Percentiles rank a stretch among this genome's conserved stretches.
phyloP scores from a whole-genome alignment of 1,140 invertebrate species.

The Drepana arcuata region DNA sequence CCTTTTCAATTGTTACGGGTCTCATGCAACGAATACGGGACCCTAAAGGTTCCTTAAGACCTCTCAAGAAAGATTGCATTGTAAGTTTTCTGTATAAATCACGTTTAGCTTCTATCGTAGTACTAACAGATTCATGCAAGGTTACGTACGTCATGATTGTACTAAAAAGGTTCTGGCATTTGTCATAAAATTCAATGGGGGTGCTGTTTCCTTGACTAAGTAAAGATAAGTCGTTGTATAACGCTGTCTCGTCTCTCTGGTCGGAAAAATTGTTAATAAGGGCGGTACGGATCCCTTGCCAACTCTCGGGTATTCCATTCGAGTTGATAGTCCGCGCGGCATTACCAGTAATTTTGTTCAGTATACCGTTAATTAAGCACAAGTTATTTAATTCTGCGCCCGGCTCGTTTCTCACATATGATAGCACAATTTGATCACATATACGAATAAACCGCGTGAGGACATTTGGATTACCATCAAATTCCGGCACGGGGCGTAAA shows the following conservation, averaged over 20 bases:
- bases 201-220: constrained; percentile 9
- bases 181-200: constrained; percentile 17
- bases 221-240: constrained; percentile 17
- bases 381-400: constrained; percentile 6
- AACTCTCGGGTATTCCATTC: constrained; percentile 16
- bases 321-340: constrained; percentile 18
- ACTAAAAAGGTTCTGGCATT: constrained; percentile 15
- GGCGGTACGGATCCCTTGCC: constrained; percentile 10
- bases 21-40: constrained; percentile 12
- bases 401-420: background rate
- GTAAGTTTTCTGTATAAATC: constrained; percentile 6
- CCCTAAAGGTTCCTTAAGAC: constrained; percentile 12
- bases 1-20: constrained; percentile 9
- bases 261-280: constrained; percentile 17
- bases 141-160: constrained; percentile 17
- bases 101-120: constrained; percentile 16
- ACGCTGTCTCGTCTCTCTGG: constrained; percentile 15
- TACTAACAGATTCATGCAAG: constrained; percentile 11
- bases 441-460: constrained; percentile 12
- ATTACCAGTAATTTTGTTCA: constrained; percentile 17
- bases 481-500: background rate
- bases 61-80: constrained; percentile 7
- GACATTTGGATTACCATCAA: background rate
- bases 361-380: constrained; percentile 16
- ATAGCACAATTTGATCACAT: constrained; percentile 9